A percentile compares a stretch with the other conserved stretches of the same genome.
phyloP scores from a whole-genome alignment of 2,888 invertebrate species.

The Theretra japonica region DNA sequence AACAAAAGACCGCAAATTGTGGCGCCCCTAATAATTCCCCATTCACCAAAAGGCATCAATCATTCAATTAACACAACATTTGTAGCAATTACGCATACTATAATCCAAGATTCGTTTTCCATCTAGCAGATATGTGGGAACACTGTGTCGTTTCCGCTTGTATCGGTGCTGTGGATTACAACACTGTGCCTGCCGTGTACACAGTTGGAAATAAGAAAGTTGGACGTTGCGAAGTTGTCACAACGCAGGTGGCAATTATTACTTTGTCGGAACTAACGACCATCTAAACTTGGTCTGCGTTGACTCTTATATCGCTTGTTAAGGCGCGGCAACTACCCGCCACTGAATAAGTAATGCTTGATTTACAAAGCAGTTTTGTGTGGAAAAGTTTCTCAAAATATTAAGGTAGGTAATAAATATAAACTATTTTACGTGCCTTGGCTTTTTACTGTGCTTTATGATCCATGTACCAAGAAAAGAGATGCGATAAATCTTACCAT shows the following conservation, averaged over 20 bases:
- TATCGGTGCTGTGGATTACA: background rate
- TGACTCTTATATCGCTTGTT: constrained; percentile 22
- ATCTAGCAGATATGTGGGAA: constrained; percentile 28
- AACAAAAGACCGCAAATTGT: background rate
- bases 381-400: background rate
- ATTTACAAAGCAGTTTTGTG: constrained; percentile 5
- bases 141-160: background rate
- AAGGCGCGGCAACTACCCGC: background rate
- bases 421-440: no score
- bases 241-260: constrained; percentile 75
- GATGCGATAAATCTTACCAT: no score
- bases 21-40: background rate
- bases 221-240: constrained; percentile 61
- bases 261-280: constrained; percentile 53
- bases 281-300: constrained; percentile 43
- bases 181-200: constrained; percentile 38
- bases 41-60: constrained; percentile 43
- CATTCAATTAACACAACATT: constrained; percentile 48
- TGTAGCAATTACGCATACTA: constrained; percentile 41
- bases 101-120: constrained; percentile 39
- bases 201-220: constrained; percentile 46
- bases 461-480: no score
- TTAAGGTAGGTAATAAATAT: background rate
- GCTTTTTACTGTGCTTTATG: no score
- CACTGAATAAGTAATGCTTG: constrained; percentile 18